Base-by-base conservation (phyloP, 1,140 invertebrate species). In the Brevipalpus yothersi region DNA sequence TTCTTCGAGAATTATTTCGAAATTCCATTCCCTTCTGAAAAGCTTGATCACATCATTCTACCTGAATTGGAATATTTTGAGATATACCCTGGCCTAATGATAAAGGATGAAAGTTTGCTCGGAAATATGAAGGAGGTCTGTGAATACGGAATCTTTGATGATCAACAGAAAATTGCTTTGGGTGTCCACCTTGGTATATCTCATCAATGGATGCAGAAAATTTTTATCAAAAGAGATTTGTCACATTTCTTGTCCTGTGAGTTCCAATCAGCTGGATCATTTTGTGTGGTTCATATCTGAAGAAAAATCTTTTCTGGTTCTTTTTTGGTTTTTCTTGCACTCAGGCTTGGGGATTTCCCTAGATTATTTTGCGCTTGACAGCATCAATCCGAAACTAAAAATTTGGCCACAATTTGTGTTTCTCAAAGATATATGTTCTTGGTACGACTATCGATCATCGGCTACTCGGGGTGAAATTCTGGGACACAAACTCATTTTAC, bases 41-140 rank as follows among this genome's bases (percentile, higher is more conserved):
- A 97, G 72, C 84, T 93, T 67, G 92, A 97, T 74, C 77, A 93
- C 51, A 87, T 96, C 66, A 89, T 89, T 39, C 86, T 96, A 68
- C 81, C 89, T 17, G 90, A 95, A 70, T 95, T 58, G 56, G 21
- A 45, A 15, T 40, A 0, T 51, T 41, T 43, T 7, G 90, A 90
- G 0, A 94, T 93, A 72, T 87, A 93, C 73, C 93, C 88, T 90
- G 90, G 88, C 3, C 69, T 92, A 0, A 79, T 86, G 4, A 84
- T 81, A 1, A 87, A 63, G 39, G 11, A 87, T 59, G 88, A 94
- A 74, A 82, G 81, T 0, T 79, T n/a, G n/a, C n/a, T n/a, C n/a
- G n/a, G n/a, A n/a, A n/a, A 80, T 58, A 74, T 94, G 58, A 73
- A 94, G 1, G 84, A 80, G 60, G 80, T 88, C 65, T 67, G 63